Evolutionary conservation across 2,113 vertebrate genomes (phyloP), one percentile per base, ranked within the genome.

Genomic region (Corvus hawaiiensis): DNA sequence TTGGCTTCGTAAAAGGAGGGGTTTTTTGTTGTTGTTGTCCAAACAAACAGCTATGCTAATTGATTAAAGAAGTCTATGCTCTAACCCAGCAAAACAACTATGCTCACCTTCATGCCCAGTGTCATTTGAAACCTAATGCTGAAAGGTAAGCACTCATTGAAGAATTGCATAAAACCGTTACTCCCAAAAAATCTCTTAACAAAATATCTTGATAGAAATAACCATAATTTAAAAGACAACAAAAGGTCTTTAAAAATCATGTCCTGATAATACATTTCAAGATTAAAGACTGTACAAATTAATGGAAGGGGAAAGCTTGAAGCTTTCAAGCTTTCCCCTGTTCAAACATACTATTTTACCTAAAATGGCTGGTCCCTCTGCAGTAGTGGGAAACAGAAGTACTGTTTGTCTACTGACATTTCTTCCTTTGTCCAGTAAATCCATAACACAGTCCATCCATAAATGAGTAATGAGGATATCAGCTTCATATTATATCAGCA

Each of bases 81-180:
- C 37, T 43, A 30, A 58, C 11, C 37, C 51, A 62, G 30, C 59
- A 59, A 24, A 68, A 54, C 28, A 84, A 41, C 43, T 37, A 17
- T 1, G 51, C 23, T 39, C 23, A 69, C 39, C 51, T n/a, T 69
- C 51, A n/a, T 2, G 3, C 4, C 1, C 12, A 58, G 7, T 3
- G 13, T 61, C 39, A 81, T n/a, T 30, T 35, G 41, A 74, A 89
- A 41, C 14, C 18, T 64, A 41, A 58, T 22, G 26, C 8, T 33
- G 24, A 26, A 71, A 73, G 48, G 39, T n/a, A 73, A 73, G 32
- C 22, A 41, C 23, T 48, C 24, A 41, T 1, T 58, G 21, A 66
- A 73, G 32, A 20, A 56, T 28, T 51, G n/a, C 48, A 67, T 20
- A 55, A 69, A 93, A 49, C n/a, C 4, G 1, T 20, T 13, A 6